Evolutionary conservation across 2,888 invertebrate genomes (phyloP), one percentile per base, ranked within the genome.

Genomic region (Acanthopleura granulata): DNA sequence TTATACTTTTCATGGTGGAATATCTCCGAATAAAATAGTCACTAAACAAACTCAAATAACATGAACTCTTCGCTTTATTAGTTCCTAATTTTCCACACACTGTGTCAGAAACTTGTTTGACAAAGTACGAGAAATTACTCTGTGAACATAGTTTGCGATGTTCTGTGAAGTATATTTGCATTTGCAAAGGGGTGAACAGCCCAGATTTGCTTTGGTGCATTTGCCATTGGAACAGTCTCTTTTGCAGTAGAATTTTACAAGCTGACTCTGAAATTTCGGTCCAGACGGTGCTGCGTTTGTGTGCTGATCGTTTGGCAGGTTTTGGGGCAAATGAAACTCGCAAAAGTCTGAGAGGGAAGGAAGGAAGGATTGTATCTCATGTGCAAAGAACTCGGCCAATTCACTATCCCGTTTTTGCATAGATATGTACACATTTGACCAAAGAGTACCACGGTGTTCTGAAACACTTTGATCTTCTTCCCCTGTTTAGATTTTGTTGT

Each of bases 211-310:
- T n/a, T n/a, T n/a, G n/a, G n/a, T n/a, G n/a, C n/a, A n/a, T n/a
- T n/a, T n/a, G 73, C 71, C 74, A 29, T 69, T 72, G 70, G 74
- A 49, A 57, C 74, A 50, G 62, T 76, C 82, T 50, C 81, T 74
- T 72, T 30, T 27, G 80, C 30, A 22, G 79, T 79, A 15, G 62
- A 27, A 18, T 69, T 76, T 62, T 83, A 80, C 49, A 83, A 66
- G 70, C 78, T 79, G 15, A 76, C 72, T 27, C 18, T 18, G 61
- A 9, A 72, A 80, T 80, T 49, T n/a, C 72, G 75, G 81, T 81
- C 76, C 74, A 81, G 1, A 79, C 74, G 27, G 78, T 50, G 70
- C 40, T 62, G 27, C 9, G 18, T n/a, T 40, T 40, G 70, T 29
- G 0, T 40, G 61, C 61, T 18, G 40, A 49, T 75, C 77, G 22